Base-by-base conservation (phyloP, 1,140 invertebrate species). In the Drosophila watanabei region DNA sequence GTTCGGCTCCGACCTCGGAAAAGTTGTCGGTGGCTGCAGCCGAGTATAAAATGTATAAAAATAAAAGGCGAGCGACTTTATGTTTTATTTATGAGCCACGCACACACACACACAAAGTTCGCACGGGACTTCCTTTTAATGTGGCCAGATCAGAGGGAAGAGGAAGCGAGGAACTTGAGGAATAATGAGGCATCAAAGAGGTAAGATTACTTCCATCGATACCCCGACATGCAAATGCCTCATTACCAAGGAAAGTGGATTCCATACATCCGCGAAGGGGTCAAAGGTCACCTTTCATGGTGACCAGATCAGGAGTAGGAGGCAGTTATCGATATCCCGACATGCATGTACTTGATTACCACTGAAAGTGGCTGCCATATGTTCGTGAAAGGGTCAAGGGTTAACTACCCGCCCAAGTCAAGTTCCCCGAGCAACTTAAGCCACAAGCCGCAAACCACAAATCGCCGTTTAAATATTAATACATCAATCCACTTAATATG, bases 401-500 rank as follows among this genome's bases (percentile, higher is more conserved):
- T 24, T 24, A 24, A 24, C 24, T 24, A 24, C 24, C 24, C 24
- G 24, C 24, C 24, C 24, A 24, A 24, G 24, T 24, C 24, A 24
- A 24, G 24, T 24, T 24, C 24, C 24, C 24, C 24, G 24, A 24
- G 24, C 24, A 24, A 24, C 24, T 24, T 24, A 24, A 24, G 24
- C 24, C 24, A 24, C 24, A 24, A 48, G 33, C 37, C 52, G 30
- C 64, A 61, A 85, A 62, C 87, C 87, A 78, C 87, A 91, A 91
- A 87, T 87, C 88, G 75, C 71, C 83, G 81, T 87, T 91, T 87
- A 91, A 91, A 91, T 91, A 91, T 91, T 91, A 88, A 91, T 91
- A 91, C 83, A 91, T 91, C 88, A 91, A 91, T 91, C 88, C 84
- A 91, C 83, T 91, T 88, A 91, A 91, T 87, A 91, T 84, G 88